Base-by-base conservation (phyloP, 2,113 vertebrate species). In the Gymnarchus niloticus region DNA sequence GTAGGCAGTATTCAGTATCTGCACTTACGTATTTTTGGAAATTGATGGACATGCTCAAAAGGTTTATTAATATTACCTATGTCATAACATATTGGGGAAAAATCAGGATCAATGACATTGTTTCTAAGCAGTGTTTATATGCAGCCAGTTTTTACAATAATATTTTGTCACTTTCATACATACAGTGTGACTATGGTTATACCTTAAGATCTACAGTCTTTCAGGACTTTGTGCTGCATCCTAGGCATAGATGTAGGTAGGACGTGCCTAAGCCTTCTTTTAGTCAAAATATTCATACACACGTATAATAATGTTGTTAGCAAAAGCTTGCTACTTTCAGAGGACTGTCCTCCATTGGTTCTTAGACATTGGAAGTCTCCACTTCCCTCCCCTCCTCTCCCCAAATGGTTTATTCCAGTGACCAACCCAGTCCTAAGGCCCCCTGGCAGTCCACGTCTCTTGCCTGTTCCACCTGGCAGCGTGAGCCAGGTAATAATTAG, bases 11-110 rank as follows among this genome's bases (percentile, higher is more conserved):
- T 73, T 73, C n/a, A n/a, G 33, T 73, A 73, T 37, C 65, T 73
- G 65, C 65, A 17, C 65, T 73, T 28, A 37, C 28, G 65, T 73
- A 73, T 37, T 73, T 73, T 73, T 73, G 65, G 65, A 73, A 73
- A 73, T 41, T 37, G 33, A 33, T 33, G 17, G 61, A 69, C 65
- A 41, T 33, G 4, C 33, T 73, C 41, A 73, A 73, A 73, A 73
- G 65, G 65, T 19, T 73, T 73, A 37, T 14, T 73, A 73, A 73
- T 73, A 33, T 73, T 73, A 73, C 28, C 65, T 37, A 73, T 73
- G 65, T 73, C 65, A 73, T 41, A 73, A 73, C 41, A 73, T 17
- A 73, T 73, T 33, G 1, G 65, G 2, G 41, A 69, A 65, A 73
- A 73, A 69, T 54, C 65, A 41, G 65, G 33, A 73, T 19, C 41